These are phyloP conservation scores for Molothrus ater DNA, from an alignment of 2,797 vertebrate genomes.

Conservation along the genomic window DNA sequence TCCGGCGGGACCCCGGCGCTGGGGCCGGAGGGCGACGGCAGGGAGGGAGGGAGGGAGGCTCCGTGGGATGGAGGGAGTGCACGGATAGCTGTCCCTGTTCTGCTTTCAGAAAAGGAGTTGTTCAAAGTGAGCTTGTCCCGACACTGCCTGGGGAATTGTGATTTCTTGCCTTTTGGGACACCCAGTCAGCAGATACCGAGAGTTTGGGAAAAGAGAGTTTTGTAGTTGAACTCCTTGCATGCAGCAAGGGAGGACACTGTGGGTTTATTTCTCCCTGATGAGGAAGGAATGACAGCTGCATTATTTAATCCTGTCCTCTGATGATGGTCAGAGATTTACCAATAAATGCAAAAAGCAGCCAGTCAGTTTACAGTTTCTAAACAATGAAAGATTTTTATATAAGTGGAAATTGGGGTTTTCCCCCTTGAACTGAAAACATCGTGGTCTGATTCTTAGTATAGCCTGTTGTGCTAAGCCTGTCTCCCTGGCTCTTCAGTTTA, in stretches of 20 bases:
- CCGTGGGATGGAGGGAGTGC: neutral
- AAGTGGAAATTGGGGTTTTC: neutral
- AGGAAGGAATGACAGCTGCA: neutral
- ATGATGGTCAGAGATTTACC: neutral
- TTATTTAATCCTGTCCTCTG: neutral
- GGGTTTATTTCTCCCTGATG: neutral
- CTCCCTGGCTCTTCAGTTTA: neutral
- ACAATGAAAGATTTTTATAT: neutral
- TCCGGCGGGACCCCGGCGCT: neutral
- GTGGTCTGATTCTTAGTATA: neutral
- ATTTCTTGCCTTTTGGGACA: neutral
- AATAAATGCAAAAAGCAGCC: neutral
- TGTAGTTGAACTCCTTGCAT: neutral
- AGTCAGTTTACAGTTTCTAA: neutral
- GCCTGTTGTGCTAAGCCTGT: neutral
- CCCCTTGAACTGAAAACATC: neutral
- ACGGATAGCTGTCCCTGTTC: neutral
- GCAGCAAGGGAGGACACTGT: neutral
- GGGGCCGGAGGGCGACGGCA: neutral
- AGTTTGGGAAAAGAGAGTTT: neutral
- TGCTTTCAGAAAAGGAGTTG: neutral
- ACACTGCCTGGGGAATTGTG: fast-evolving
- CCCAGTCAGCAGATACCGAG: fast-evolving
- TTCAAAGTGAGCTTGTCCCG: neutral
- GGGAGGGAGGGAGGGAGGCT: neutral